Evolutionary conservation across 2,888 invertebrate genomes (phyloP), one percentile per base, ranked within the genome.

Genomic region (Scelioninae gen. 2): DNA sequence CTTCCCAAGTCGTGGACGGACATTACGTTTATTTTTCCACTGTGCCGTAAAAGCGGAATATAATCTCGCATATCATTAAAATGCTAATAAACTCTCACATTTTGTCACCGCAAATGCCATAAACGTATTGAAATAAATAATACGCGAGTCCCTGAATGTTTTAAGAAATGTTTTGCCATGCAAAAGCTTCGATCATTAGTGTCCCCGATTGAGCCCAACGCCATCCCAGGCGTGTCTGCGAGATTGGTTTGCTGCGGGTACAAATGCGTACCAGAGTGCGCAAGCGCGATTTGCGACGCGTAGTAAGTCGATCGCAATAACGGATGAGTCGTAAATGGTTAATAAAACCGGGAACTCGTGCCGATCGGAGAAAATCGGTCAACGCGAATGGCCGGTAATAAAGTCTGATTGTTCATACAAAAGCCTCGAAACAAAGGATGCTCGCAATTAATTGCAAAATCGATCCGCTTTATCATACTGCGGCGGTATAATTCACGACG

Each of bases 381-480:
- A 58, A 41, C 10, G 18, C n/a, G 43, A 60, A 52, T 45, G 45
- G 57, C 43, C 41, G 22, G 18, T 48, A 33, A 57, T 52, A 41
- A 25, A 45, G 46, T 16, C 41, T 45, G 52, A 50, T 60, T 13
- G 15, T 16, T 48, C 16, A n/a, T 18, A 16, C 45, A 46, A 53
- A 53, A 50, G 60, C 53, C 16, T 22, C 53, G 53, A 41, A 60
- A 69, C 69, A 69, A 69, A 61, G 60, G 53, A 60, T 37, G 15
- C 18, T 45, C 35, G 35, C 48, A 53, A 52, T 69, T 50, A 69
- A 69, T 60, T 69, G 45, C 45, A 43, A 58, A 60, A 69, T 69
- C 52, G 60, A 69, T 60, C 19, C n/a, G 52, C 37, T 43, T 37
- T 39, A 43, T 69, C 37, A 53, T 46, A 31, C 52, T 10, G 28